These are phyloP conservation scores for Cardiocondyla obscurior DNA, from an alignment of 1,140 invertebrate genomes.

Conservation along the genomic window DNA sequence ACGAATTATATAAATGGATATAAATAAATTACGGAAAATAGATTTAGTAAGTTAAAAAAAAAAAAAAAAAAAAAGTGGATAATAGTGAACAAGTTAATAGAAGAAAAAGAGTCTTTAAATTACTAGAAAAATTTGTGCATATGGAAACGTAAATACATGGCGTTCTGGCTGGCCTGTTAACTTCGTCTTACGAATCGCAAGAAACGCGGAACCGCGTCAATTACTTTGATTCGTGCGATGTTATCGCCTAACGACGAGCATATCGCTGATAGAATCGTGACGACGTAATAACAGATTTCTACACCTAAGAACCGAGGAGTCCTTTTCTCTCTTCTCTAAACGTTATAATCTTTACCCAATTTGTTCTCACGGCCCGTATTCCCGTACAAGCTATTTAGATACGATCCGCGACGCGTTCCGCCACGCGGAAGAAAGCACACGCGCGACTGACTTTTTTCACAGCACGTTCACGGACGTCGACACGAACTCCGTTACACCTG, in stretches of 20 bases:
- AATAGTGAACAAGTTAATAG: background rate
- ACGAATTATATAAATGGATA: background rate
- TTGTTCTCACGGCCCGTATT: slow-evolving; percentile 31
- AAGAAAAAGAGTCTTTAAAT: background rate
- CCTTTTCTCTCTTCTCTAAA: slow-evolving; percentile 6
- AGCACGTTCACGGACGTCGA: slow-evolving; percentile 7
- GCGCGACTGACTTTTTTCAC: background rate
- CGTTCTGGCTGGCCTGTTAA: background rate
- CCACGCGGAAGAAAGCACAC: slow-evolving; percentile 12
- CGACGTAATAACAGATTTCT: slow-evolving; percentile 53
- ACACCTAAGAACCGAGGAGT: background rate
- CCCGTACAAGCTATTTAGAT: background rate
- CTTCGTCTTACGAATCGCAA: background rate
- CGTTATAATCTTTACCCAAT: slow-evolving; percentile 26
- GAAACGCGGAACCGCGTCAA: background rate
- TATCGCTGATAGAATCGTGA: slow-evolving; percentile 39
- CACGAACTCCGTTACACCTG: slow-evolving; percentile 23
- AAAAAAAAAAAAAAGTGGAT: background rate
- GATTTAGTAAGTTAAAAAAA: too few relatives aligned
- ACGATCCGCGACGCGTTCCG: background rate
- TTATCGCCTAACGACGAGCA: slow-evolving; percentile 29
- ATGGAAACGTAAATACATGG: background rate
- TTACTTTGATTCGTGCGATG: slow-evolving; percentile 23
- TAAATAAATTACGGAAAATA: too few relatives aligned
- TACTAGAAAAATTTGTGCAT: background rate